Evolutionary conservation across 2,888 invertebrate genomes (phyloP), one percentile per base, ranked within the genome.

Genomic region (Luffia ferchaultella): DNA sequence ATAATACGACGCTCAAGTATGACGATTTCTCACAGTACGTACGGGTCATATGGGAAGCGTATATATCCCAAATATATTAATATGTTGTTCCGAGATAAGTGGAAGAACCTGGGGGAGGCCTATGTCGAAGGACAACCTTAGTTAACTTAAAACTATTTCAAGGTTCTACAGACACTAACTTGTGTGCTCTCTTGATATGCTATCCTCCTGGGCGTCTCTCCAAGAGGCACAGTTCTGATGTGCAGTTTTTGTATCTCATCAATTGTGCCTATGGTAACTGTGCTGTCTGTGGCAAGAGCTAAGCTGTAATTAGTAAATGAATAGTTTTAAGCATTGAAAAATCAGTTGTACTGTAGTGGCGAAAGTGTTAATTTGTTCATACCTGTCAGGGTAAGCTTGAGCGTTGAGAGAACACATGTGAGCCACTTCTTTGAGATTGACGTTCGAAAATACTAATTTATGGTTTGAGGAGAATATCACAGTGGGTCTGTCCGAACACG

Each of bases 401-500:
- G 98, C 94, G 76, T 98, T 97, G 17, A 99, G 82, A 0, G 97
- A 96, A 76, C 98, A 98, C 97, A 99, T 98, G 67, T 98, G 97
- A 63, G 95, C 95, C 0, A 99, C 96, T 72, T 95, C 95, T 64
- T 94, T 94, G 49, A 96, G 86, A 70, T 96, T 97, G 1, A 97
- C 98, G 76, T 98, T 98, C n/a, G 97, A 97, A 78, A 98, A 98
- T 2, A 98, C 97, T 30, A 98, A 87, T 75, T 98, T 98, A 72
- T 97, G 96, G 79, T 98, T 98, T n/a, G 97, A 97, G 2, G 97
- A 98, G 83, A 98, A 99, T 59, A 99, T 98, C 15, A 99, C 98
- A 0, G 98, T 98, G 0, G 98, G 98, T 48, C 98, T 88, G 76
- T 99, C 98, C 0, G 97, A 98, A 73, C 99, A 99, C 18, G 98